phyloP scores from a whole-genome alignment of 2,888 invertebrate species.

The Drosophila anomelani region DNA sequence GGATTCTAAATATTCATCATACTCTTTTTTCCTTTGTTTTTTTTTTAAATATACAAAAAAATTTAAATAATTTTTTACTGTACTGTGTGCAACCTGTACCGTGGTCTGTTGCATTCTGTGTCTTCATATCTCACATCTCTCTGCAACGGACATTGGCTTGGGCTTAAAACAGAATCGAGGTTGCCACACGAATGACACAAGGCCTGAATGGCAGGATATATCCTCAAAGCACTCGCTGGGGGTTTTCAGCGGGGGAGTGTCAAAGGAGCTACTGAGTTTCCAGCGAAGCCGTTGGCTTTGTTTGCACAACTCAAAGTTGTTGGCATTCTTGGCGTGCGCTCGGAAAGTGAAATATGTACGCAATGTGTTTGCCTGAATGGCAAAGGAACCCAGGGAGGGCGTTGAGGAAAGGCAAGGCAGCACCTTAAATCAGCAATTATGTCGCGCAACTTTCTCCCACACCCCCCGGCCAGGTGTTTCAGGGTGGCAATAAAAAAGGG shows the following conservation, averaged over 20 bases:
- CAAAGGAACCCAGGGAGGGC: conserved; percentile 3
- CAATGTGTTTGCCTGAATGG: conserved; percentile 45
- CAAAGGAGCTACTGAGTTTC: conserved; percentile 5
- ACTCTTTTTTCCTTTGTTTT: too few species aligned
- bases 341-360: conserved; percentile 52
- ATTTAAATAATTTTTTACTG: background rate
- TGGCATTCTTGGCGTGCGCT: conserved; percentile 51
- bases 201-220: background rate
- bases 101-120: conserved; percentile 28
- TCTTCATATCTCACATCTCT: conserved; percentile 10
- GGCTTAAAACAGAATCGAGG: conserved; percentile 33
- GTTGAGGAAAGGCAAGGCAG: background rate
- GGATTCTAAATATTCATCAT: too few species aligned
- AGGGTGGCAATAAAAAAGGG: conserved; percentile 44
- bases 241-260: background rate
- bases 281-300: conserved; percentile 31
- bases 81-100: background rate
- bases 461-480: conserved; percentile 10
- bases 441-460: conserved; percentile 48
- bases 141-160: conserved; percentile 28
- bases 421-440: conserved; percentile 62
- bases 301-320: conserved; percentile 47
- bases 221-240: conserved; percentile 7
- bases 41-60: background rate
- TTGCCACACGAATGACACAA: conserved; percentile 38